phyloP scores from a whole-genome alignment of 2,797 vertebrate species.

The Falco peregrinus region DNA sequence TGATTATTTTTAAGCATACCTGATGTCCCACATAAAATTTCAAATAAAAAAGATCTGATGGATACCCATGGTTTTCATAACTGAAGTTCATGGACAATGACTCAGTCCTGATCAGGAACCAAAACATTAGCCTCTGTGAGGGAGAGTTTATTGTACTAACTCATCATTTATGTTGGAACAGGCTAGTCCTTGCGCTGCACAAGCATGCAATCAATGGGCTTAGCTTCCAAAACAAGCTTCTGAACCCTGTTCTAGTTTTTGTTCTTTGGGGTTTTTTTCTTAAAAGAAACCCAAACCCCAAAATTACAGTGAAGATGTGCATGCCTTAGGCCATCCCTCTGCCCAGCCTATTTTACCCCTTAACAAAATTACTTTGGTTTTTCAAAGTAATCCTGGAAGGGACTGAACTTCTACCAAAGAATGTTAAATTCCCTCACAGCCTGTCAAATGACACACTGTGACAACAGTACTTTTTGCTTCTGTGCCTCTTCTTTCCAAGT shows the following conservation, averaged over 20 bases:
- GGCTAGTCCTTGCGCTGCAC: background rate
- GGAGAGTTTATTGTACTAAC: background rate
- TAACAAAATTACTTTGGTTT: background rate
- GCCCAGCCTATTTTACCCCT: background rate
- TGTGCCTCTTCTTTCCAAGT: background rate
- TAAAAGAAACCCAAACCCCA: background rate
- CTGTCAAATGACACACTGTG: background rate
- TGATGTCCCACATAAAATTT: background rate
- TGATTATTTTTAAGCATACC: background rate
- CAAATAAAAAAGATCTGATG: background rate
- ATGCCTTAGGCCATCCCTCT: background rate
- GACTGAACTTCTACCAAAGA: background rate
- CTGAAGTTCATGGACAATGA: background rate
- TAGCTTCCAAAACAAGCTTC: background rate
- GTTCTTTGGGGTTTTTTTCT: background rate
- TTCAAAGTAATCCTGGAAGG: background rate
- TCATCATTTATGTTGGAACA: background rate
- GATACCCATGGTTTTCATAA: background rate
- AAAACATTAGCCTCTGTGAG: background rate
- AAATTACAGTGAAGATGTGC: rapidly evolving
- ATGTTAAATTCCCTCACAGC: background rate
- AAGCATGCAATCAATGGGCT: rapidly evolving
- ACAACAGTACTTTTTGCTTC: background rate
- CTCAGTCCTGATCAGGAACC: background rate
- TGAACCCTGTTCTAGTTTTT: background rate